Base-by-base conservation (phyloP, 2,113 vertebrate genomes). In the Clupea harengus region DNA sequence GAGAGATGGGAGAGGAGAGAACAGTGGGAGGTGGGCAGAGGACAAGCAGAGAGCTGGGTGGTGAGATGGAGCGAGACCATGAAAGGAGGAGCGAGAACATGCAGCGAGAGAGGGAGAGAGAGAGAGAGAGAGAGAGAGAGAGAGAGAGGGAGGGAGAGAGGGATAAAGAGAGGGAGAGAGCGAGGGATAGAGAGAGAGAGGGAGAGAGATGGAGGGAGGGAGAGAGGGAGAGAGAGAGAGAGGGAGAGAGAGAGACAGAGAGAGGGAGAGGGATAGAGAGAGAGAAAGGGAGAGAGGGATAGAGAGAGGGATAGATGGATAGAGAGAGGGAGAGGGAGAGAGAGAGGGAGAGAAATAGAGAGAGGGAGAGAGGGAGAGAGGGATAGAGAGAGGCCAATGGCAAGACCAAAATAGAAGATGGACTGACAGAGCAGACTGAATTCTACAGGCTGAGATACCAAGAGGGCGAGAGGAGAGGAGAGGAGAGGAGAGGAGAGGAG, bases 121-220 rank as follows among this genome's bases (percentile, higher is more conserved):
- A 10, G 1, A 9, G n/a, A 25, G 64, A 8, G 22, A 28, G 64
- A 28, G 64, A 67, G n/a, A 84, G 20, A 49, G 18, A 17, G 17
- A 18, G 1, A 60, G 54, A 78, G 47, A 49, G 10, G 4, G 39
- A 83, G 39, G 8, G 47, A 57, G 7, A 85, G 85, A 87, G 80
- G 10, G 64, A 72, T 25, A 72, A 7, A 72, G 64, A 72, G 64
- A 32, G n/a, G 2, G 64, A 72, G 25, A 64, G 57, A 64, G 57
- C 2, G 22, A n/a, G 22, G 20, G 20, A 64, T 18, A 39, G 39
- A n/a, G 18, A 22, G 22, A 28, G 45, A 32, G 52, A 60, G 78
- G 44, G 25, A 54, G 60, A 20, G 6, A n/a, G 3, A 17, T 82
- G 45, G 84, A 91, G 91, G 92, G 93, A 50, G 8, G 32, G 80